Conservation (phyloP, 2,888 invertebrate genomes). For the Piscicola geometra region DNA sequence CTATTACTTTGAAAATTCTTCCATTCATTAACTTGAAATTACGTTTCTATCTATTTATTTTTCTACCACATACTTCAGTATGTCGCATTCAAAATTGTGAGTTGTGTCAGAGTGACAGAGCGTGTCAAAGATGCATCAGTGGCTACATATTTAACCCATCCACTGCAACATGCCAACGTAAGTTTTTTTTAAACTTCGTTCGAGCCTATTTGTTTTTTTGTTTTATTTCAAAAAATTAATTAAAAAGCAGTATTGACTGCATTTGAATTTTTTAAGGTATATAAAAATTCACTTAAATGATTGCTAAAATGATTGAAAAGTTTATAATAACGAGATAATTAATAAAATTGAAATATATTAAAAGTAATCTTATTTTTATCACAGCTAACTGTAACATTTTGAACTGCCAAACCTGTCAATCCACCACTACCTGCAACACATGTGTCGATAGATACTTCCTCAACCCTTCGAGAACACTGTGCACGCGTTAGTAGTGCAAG, state of each 20-base stretch:
- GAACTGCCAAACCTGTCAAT: conserved; percentile 18
- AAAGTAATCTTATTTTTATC: too few relatives aligned
- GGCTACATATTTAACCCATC: background rate
- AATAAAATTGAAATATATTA: too few relatives aligned
- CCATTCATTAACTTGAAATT: too few relatives aligned
- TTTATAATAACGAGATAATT: too few relatives aligned
- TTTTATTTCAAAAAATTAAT: background rate
- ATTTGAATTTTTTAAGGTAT: too few relatives aligned
- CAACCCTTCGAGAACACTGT: background rate
- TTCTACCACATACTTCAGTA: background rate
- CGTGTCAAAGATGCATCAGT: background rate
- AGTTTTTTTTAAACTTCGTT: background rate
- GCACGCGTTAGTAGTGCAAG: background rate
- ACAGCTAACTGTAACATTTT: conserved; percentile 22
- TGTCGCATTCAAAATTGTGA: background rate
- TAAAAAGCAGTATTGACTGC: too few relatives aligned
- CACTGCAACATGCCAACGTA: background rate
- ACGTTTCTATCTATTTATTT: too few relatives aligned
- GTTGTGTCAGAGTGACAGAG: background rate
- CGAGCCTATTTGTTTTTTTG: background rate
- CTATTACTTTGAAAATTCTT: too few relatives aligned
- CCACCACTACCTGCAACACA: background rate
- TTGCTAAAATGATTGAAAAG: too few relatives aligned
- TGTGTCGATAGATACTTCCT: background rate
- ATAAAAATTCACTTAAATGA: too few relatives aligned